Base-by-base conservation (phyloP, 2,113 vertebrate species). In the Tenrec ecaudatus region DNA sequence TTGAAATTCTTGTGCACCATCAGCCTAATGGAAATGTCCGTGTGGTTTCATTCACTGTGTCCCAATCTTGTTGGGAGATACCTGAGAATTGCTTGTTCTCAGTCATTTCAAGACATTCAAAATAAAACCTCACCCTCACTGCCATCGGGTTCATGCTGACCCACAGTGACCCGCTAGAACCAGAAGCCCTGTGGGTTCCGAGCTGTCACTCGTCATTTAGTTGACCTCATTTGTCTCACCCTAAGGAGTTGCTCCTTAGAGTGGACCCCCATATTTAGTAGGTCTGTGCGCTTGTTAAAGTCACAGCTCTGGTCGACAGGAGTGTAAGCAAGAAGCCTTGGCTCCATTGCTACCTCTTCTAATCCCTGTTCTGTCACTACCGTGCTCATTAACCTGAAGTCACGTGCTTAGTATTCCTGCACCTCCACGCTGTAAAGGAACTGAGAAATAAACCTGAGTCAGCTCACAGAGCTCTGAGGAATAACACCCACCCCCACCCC, bases 401-500 rank as follows among this genome's bases (percentile, higher is more conserved):
- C 16, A 86, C 19, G 29, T 84, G 31, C 43, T 86, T 80, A 23
- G 33, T 81, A 23, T 78, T 29, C 12, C 11, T 68, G 1, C 6
- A 53, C 40, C 57, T 87, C 62, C 17, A 22, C 88, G 81, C 90
- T 95, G 64, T 71, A 64, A 89, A 60, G 60, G 75, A 78, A 60
- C 8, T 33, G 27, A 87, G 66, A 19, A 86, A 58, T 58, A 22
- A 25, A 82, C 60, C 36, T 43, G 40, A 1, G 27, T 91, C 20
- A 85, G 38, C 53, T 29, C 29, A 1, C 10, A 88, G 57, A 75
- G 14, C 31, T 58, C 29, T 47, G 36, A 36, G 47, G 47, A 53
- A 53, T 10, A 53, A 10, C 47, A 5, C 47, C 9, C 47, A 53
- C 47, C 43, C 10, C 47, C 47, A 10, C 47, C 47, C 47, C 47